phyloP scores from a whole-genome alignment of 2,888 invertebrate species.

The Diplazon laetatorius region DNA sequence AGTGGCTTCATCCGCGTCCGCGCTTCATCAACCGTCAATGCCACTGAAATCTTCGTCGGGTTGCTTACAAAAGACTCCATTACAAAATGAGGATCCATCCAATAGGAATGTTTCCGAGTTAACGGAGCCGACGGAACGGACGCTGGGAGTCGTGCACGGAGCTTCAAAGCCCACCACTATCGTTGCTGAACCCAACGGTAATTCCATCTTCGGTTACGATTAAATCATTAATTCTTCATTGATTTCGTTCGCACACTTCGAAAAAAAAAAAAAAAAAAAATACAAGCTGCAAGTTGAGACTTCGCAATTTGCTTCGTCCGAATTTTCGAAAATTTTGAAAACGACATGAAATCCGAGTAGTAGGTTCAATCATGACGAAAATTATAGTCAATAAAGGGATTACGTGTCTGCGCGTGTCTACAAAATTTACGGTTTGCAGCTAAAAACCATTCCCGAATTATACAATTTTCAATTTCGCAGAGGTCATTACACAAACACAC shows the following conservation, averaged over 20 bases:
- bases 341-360: too few relatives aligned
- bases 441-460: too few relatives aligned
- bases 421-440: too few relatives aligned
- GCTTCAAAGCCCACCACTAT: slow-evolving; percentile 14
- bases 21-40: slow-evolving; percentile 54
- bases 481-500: too few relatives aligned
- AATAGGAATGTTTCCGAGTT: slow-evolving; percentile 39
- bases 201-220: not conserved
- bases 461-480: too few relatives aligned
- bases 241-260: not conserved
- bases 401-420: too few relatives aligned
- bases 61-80: slow-evolving; percentile 59
- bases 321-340: too few relatives aligned
- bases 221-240: not conserved
- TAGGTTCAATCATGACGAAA: too few relatives aligned
- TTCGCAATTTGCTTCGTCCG: too few relatives aligned
- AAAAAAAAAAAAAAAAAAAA: slow-evolving; percentile 2
- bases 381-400: too few relatives aligned
- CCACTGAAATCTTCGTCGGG: slow-evolving; percentile 51
- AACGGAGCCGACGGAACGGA: slow-evolving; percentile 42
- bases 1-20: slow-evolving; percentile 45
- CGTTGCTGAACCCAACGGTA: slow-evolving; percentile 29
- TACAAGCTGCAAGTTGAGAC: too few relatives aligned
- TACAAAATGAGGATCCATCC: slow-evolving; percentile 54
- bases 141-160: slow-evolving; percentile 29